These are phyloP conservation scores for Psittacula echo DNA, from an alignment of 2,797 vertebrate genomes.

Conservation along the genomic window DNA sequence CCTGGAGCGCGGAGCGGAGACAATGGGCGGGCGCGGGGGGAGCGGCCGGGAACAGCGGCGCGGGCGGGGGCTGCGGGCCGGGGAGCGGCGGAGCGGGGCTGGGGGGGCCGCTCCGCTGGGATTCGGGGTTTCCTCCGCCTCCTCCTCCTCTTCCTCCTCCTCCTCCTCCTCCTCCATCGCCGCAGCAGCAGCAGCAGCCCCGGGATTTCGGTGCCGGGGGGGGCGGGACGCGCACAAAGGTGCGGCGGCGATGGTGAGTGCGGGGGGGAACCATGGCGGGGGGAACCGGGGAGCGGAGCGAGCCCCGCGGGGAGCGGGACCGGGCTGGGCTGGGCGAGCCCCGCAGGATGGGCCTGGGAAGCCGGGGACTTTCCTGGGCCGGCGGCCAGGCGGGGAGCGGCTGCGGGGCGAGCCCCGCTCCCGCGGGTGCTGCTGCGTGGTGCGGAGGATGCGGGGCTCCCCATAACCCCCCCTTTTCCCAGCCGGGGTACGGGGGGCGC, in stretches of 20 bases:
- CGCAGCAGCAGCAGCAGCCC: background rate
- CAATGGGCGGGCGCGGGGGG: background rate
- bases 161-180: background rate
- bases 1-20: background rate
- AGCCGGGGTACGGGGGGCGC: no score
- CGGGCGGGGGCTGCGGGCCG: background rate
- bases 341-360: background rate
- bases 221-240: background rate
- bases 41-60: background rate
- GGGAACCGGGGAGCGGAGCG: no score
- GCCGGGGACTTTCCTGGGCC: conserved; percentile 11
- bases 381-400: background rate
- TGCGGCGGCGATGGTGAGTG: background rate
- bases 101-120: background rate
- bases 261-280: background rate
- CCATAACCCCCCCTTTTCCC: background rate
- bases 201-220: background rate
- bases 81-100: background rate
- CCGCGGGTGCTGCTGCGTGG: background rate
- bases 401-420: background rate
- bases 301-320: background rate
- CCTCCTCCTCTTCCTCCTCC: background rate
- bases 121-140: background rate
- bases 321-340: background rate
- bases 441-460: background rate